A percentile compares a stretch with the other conserved stretches of the same genome.
These are phyloP conservation scores for Stichopus chloronotus DNA, from an alignment of 35 echinoderm and acorn worm species.

Conservation along the genomic window DNA sequence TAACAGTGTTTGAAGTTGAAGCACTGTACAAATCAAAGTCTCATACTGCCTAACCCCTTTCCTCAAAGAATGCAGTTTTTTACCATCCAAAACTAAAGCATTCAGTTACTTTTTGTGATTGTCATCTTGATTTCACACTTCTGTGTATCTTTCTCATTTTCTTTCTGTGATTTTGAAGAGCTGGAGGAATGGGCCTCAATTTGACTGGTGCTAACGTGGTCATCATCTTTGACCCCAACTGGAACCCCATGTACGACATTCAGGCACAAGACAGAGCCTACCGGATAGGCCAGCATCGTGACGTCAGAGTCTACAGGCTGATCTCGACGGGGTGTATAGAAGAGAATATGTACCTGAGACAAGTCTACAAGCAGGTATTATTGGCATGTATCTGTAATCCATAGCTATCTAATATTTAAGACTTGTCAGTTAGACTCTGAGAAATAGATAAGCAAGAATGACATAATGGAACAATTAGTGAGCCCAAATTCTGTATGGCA, in stretches of 20 bases:
- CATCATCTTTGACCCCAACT: slow-evolving; percentile 92
- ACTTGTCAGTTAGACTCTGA: neutral
- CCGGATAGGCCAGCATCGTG: slow-evolving; percentile 91
- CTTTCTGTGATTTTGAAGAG: slow-evolving; percentile 54
- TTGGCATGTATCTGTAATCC: neutral
- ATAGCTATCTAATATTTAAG: neutral
- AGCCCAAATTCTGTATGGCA: too few relatives aligned
- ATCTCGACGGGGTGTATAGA: slow-evolving; percentile 92
- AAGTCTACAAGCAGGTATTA: slow-evolving; percentile 93
- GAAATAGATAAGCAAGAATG: too few relatives aligned
- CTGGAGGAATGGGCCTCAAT: slow-evolving; percentile 93
- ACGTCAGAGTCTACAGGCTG: slow-evolving; percentile 87
- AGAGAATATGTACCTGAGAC: slow-evolving; percentile 96
- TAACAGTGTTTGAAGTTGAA: too few relatives aligned
- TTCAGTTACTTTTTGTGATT: too few relatives aligned
- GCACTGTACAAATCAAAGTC: too few relatives aligned
- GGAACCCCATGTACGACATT: slow-evolving; percentile 95
- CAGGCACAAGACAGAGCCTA: slow-evolving; percentile 97
- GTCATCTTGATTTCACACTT: neutral
- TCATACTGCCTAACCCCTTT: too few relatives aligned
- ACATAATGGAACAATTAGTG: too few relatives aligned
- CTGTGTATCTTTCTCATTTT: neutral
- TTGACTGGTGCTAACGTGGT: slow-evolving; percentile 95
- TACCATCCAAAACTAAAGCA: too few relatives aligned
- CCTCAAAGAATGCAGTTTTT: too few relatives aligned